Conservation (phyloP, 2,797 vertebrate species). For the Melanotaenia boesemani region DNA sequence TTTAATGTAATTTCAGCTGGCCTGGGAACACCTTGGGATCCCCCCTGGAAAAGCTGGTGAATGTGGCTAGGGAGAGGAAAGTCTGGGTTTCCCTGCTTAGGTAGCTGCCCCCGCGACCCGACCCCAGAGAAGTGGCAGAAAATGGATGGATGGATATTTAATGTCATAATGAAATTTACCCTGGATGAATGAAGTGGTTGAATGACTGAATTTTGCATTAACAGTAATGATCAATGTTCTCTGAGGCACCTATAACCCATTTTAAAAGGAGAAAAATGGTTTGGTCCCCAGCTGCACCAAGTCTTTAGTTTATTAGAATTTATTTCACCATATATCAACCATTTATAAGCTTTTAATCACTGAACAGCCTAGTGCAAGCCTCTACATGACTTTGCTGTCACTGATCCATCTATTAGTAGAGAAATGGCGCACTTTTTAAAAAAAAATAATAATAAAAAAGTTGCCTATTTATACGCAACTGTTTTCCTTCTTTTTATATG, state of each 20-base stretch:
- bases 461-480: no score
- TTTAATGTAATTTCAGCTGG: no score
- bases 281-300: no score
- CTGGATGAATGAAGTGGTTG: not conserved
- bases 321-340: not conserved
- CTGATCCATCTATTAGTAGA: no score
- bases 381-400: not conserved
- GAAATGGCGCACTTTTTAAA: no score
- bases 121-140: no score
- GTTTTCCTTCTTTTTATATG: not conserved
- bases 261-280: not conserved
- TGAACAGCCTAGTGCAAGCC: not conserved
- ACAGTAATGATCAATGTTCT: not conserved
- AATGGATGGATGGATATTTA: not conserved
- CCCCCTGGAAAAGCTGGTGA: no score
- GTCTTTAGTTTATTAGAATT: not conserved
- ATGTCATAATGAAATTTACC: not conserved
- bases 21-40: no score
- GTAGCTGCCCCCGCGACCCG: no score
- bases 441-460: no score
- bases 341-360: not conserved
- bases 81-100: no score
- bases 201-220: not conserved
- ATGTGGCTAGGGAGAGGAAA: no score
- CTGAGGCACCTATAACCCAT: not conserved